phyloP scores from a whole-genome alignment of 1,140 invertebrate species.

The Charaxes varanes region DNA sequence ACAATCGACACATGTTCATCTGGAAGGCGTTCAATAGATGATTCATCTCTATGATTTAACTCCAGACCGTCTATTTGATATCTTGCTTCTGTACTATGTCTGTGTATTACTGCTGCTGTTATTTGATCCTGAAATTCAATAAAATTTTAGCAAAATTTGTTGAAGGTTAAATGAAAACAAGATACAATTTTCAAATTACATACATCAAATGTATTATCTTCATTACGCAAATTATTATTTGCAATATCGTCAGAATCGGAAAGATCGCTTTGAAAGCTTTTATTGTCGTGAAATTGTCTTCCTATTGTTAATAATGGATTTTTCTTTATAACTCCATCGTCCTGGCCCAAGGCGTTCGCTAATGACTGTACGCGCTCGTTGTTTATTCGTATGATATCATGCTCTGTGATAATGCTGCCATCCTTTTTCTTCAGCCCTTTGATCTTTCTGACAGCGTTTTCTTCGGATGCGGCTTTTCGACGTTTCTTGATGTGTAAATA shows the following conservation, averaged over 20 bases:
- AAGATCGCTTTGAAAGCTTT: slow-evolving; percentile 60
- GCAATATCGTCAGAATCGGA: slow-evolving; percentile 62
- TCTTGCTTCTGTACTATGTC: slow-evolving; percentile 56
- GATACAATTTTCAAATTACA: slow-evolving; percentile 20
- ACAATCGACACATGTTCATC: slow-evolving; percentile 89
- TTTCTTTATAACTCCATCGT: slow-evolving; percentile 82
- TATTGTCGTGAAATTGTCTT: slow-evolving; percentile 76
- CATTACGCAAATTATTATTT: slow-evolving; percentile 39
- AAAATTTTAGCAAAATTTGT: not conserved
- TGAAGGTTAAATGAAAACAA: too few relatives aligned
- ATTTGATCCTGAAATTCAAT: slow-evolving; percentile 73
- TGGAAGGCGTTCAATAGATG: slow-evolving; percentile 81
- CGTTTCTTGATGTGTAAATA: slow-evolving; percentile 83
- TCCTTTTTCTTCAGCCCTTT: slow-evolving; percentile 52
- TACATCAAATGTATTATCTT: slow-evolving; percentile 48
- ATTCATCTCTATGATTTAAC: slow-evolving; percentile 63
- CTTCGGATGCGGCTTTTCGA: slow-evolving; percentile 49
- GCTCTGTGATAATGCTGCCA: slow-evolving; percentile 50
- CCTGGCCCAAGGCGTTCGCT: slow-evolving; percentile 46
- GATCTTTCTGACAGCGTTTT: slow-evolving; percentile 33
- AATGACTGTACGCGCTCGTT: slow-evolving; percentile 49
- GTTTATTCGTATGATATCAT: slow-evolving; percentile 57
- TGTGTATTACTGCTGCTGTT: slow-evolving; percentile 82
- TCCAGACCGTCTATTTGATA: slow-evolving; percentile 52
- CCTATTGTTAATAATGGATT: slow-evolving; percentile 80